phyloP scores from a whole-genome alignment of 2,888 invertebrate species.

The Caenorhabditis doughertyi region DNA sequence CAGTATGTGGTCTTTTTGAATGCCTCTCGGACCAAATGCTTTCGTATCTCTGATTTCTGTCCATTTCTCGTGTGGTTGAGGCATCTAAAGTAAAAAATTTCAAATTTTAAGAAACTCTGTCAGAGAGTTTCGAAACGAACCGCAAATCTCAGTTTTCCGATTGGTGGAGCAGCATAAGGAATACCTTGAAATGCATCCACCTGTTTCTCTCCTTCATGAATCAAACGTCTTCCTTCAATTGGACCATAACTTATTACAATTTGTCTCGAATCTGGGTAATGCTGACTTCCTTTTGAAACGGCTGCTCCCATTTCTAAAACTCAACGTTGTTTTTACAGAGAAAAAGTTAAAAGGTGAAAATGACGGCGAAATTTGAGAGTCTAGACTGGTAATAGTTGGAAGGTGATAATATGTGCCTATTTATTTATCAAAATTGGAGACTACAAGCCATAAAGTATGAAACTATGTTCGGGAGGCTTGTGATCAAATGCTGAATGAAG shows the following conservation, averaged over 20 bases:
- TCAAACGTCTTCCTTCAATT: constrained; percentile 70
- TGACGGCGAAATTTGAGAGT: background rate
- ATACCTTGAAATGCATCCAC: constrained; percentile 74
- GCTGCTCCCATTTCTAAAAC: constrained; percentile 48
- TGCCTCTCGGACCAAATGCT: constrained; percentile 65
- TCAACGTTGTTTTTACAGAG: background rate
- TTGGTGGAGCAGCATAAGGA: constrained; percentile 71
- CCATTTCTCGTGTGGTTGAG: constrained; percentile 68
- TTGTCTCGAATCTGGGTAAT: constrained; percentile 66
- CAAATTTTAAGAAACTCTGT: too few relatives aligned
- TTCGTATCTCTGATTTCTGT: constrained; percentile 65
- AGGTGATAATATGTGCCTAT: constrained; percentile 16
- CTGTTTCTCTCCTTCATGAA: constrained; percentile 68
- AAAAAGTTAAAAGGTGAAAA: background rate
- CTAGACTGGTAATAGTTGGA: constrained; percentile 36
- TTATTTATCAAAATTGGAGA: constrained; percentile 7
- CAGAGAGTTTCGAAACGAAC: constrained; percentile 18
- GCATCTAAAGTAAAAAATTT: constrained; percentile 54
- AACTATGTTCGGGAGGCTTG: constrained; percentile 19
- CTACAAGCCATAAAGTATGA: constrained; percentile 26
- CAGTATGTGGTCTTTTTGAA: constrained; percentile 61
- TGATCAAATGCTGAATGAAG: constrained; percentile 2
- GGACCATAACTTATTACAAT: constrained; percentile 70
- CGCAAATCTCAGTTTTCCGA: constrained; percentile 69
- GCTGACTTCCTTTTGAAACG: constrained; percentile 27